Evolutionary conservation across 2,113 vertebrate genomes (phyloP), one percentile per base, ranked within the genome.

Genomic region (Echinops telfairi): DNA sequence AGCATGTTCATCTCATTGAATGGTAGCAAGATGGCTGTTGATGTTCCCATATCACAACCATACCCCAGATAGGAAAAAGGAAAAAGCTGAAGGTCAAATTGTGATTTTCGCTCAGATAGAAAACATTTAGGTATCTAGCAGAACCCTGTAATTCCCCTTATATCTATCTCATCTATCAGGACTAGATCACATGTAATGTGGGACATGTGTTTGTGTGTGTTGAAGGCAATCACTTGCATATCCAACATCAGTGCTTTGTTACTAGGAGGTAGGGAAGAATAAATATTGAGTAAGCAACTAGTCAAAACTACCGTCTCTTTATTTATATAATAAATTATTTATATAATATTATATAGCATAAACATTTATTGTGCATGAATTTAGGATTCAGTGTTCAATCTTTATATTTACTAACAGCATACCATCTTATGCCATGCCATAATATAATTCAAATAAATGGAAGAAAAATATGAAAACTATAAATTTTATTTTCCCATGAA

Each of bases 401-500:
- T 25, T 60, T 62, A 77, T 94, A 16, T 86, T 83, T 96, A 1
- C 71, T 43, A 77, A 87, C 14, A 76, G 36, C 0, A 8, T 7
- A 12, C 12, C n/a, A 64, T 80, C 64, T 80, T 91, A 4, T 81
- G 20, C 47, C 47, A 23, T 16, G 31, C 19, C 79, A 66, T 66
- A 31, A 3, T 5, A 19, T 83, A 76, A 62, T 36, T 85, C 87
- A 93, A 94, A 66, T 40, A 11, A 53, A 94, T 87, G 10, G 9
- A 3, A 92, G 47, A 84, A 33, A 66, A 66, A 8, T 9, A 15
- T 78, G 58, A 89, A 64, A 73, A 33, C 73, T 29, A 80, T 40
- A 70, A 80, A 43, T 89, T 43, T 79, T 89, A 75, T 62, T 92
- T 90, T 2, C 22, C 86, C 3, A 38, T 70, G 17, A 89, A 94